Percentiles rank a stretch among this genome's conserved stretches.
These are phyloP conservation scores for Luperina testacea DNA, from an alignment of 2,888 invertebrate genomes.

Conservation along the genomic window DNA sequence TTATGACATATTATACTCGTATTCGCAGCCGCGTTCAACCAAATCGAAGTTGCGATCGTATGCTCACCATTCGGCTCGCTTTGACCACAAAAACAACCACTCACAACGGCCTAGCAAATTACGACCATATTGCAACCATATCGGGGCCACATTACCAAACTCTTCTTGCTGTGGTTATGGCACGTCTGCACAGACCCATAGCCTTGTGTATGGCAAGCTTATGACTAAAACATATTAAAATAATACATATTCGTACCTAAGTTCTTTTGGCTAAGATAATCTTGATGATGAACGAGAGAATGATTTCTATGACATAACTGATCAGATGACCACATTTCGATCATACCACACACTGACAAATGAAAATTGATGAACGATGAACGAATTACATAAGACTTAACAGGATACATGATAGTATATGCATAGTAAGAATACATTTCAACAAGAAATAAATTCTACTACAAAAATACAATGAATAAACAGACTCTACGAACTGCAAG, in stretches of 20 bases:
- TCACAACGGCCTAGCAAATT: not conserved
- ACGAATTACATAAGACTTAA: too few relatives aligned
- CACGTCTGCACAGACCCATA: not conserved
- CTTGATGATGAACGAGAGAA: constrained; percentile 19
- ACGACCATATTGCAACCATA: not conserved
- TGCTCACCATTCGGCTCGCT: not conserved
- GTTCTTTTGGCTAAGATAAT: constrained; percentile 42
- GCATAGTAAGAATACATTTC: constrained; percentile 20
- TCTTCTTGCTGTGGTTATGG: not conserved
- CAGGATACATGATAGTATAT: not conserved
- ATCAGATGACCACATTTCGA: not conserved
- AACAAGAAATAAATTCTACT: constrained; percentile 7
- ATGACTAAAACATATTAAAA: constrained; percentile 14
- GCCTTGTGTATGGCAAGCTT: constrained; percentile 26
- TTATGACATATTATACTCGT: not conserved
- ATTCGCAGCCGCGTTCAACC: not conserved
- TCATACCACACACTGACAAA: constrained; percentile 6
- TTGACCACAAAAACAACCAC: not conserved
- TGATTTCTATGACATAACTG: constrained; percentile 6
- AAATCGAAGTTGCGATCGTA: not conserved
- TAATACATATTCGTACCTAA: constrained; percentile 12
- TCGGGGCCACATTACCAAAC: not conserved
- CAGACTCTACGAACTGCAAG: constrained; percentile 17
- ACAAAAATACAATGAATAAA: constrained; percentile 26
- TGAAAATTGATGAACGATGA: constrained; percentile 16